Conservation (phyloP, 1,140 invertebrate genomes). For the Helicoverpa armigera region DNA sequence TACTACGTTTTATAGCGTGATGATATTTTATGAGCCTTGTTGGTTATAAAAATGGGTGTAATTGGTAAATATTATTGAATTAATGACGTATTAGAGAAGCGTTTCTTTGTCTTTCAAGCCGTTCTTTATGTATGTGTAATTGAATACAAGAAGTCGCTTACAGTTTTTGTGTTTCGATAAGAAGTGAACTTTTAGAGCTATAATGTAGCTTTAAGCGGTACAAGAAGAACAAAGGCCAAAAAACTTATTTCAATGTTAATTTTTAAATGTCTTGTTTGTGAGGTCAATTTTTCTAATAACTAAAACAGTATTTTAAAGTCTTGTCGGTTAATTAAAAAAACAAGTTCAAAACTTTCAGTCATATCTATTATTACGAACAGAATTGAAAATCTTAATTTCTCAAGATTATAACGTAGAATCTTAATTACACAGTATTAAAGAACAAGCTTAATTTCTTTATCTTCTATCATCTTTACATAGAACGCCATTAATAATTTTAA, state of each 20-base stretch:
- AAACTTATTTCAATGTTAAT: too few species aligned
- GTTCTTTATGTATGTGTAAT: background rate
- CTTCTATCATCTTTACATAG: constrained; percentile 41
- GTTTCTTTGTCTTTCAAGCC: constrained; percentile 19
- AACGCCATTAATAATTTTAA: constrained; percentile 47
- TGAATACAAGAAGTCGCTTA: background rate
- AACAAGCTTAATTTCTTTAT: constrained; percentile 22
- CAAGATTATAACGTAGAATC: background rate
- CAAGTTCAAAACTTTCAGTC: background rate
- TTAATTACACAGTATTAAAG: constrained; percentile 20
- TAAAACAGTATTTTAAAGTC: too few species aligned
- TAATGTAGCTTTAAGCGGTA: too few species aligned
- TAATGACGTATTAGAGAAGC: constrained; percentile 18
- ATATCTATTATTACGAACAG: background rate
- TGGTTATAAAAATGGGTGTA: constrained; percentile 42
- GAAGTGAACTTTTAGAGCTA: background rate
- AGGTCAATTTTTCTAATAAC: too few species aligned
- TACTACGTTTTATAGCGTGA: constrained; percentile 45
- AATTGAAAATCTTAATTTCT: background rate
- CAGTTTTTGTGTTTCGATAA: background rate
- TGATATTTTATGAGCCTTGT: constrained; percentile 48
- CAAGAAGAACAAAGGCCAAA: too few species aligned
- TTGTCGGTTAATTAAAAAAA: background rate
- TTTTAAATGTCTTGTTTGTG: too few species aligned
- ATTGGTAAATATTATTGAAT: constrained; percentile 42